Percentiles rank a stretch among this genome's conserved stretches.
Conservation (phyloP, 1,140 invertebrate genomes). For the Caenorhabditis remanei region DNA sequence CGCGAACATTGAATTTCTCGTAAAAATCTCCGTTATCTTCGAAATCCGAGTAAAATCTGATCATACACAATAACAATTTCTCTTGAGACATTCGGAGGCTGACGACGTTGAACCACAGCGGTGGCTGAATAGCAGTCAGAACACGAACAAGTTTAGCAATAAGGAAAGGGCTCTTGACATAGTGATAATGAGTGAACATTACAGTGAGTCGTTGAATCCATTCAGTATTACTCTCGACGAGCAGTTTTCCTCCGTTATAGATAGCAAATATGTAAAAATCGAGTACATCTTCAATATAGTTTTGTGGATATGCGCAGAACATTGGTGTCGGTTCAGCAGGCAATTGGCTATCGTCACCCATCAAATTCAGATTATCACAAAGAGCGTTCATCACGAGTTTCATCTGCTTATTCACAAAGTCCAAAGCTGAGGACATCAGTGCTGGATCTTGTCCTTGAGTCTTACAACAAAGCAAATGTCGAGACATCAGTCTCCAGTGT, state of each 20-base stretch:
- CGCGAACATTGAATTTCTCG: slow-evolving; percentile 97
- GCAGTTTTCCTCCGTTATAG: not conserved
- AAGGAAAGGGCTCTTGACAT: slow-evolving; percentile 34
- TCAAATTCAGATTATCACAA: slow-evolving; percentile 41
- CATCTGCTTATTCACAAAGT: slow-evolving; percentile 31
- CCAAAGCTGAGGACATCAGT: not conserved
- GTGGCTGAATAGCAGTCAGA: not conserved
- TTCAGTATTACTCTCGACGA: slow-evolving; percentile 30
- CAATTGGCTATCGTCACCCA: slow-evolving; percentile 79
- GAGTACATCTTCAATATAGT: slow-evolving; percentile 95
- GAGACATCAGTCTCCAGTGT: slow-evolving; percentile 59
- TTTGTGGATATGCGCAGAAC: slow-evolving; percentile 92
- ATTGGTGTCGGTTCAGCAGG: slow-evolving; percentile 82
- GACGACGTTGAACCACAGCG: slow-evolving; percentile 81
- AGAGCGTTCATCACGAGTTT: not conserved
- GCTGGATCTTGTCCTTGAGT: slow-evolving; percentile 12
- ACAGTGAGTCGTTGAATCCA: not conserved
- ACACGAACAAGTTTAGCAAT: slow-evolving; percentile 12
- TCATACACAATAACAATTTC: slow-evolving; percentile 87
- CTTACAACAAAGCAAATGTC: slow-evolving; percentile 61
- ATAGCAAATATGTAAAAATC: slow-evolving; percentile 89
- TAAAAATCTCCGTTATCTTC: slow-evolving; percentile 98
- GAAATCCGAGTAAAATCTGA: slow-evolving; percentile 97
- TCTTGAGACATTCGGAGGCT: slow-evolving; percentile 88
- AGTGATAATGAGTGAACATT: slow-evolving; percentile 19